Evolutionary conservation across 2,113 vertebrate genomes (phyloP), one percentile per base, ranked within the genome.

Genomic region (Parotia lawesii): DNA sequence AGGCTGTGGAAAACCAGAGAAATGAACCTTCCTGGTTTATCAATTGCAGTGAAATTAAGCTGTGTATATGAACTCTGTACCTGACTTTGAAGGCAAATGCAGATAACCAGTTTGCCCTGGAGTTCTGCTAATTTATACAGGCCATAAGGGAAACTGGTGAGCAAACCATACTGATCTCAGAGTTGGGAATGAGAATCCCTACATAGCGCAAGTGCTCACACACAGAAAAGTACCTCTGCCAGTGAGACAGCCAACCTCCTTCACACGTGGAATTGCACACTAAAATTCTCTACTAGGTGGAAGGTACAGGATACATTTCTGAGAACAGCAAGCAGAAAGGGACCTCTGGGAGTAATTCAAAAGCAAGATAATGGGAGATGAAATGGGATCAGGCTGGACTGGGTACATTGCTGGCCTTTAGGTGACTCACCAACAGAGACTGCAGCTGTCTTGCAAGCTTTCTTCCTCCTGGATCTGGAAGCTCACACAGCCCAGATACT

Each of bases 21-120:
- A 95, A 91, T 45, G 58, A 92, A 62, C 28, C 82, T 84, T 90
- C 56, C 27, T 53, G 37, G 54, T 94, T 90, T 82, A 86, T 65
- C 67, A 71, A 18, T 11, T 74, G 35, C 77, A 91, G 24, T 6
- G 5, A 74, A 89, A 87, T 89, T 35, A 50, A 2, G 5, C 61
- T 60, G 12, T 48, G 35, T 40, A 47, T 4, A 2, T 25, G 58
- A 93, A 57, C 50, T 69, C 58, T 44, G 60, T n/a, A 50, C 21
- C 33, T 54, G 60, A 69, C 33, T 71, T 65, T 54, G 23, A 84
- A 62, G 64, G 60, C 25, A 81, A 77, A 81, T 29, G 48, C 42
- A 29, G 60, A 29, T 42, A 86, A 89, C 45, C 29, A 62, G 57
- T 70, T 70, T 84, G 27, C 61, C 45, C 27, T 4, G 81, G 47